Base-by-base conservation (phyloP, 2,888 invertebrate species). In the Hydrotaea cyrtoneurina region DNA sequence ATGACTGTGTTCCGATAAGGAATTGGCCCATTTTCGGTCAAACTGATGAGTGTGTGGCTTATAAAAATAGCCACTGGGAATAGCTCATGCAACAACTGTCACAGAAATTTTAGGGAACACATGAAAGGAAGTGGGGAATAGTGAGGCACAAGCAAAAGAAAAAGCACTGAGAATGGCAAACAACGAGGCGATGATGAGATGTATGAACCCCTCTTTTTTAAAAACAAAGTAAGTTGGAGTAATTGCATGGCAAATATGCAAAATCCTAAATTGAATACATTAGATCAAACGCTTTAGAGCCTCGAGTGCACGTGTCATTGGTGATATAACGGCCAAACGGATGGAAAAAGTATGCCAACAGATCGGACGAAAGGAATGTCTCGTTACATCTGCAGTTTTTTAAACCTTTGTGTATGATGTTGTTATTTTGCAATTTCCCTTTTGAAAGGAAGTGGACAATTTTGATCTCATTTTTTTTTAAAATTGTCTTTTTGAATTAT, bases 61-160 rank as follows among this genome's bases (percentile, higher is more conserved):
- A 46, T 69, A 69, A 66, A 66, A 69, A 69, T 69, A 69, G 46
- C 69, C 23, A 46, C 23, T 15, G 13, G 23, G 46, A 43, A 69
- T 46, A 46, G 69, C 69, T 69, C 43, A 69, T 21, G 69, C 69
- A 21, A 10, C 21, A 46, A 69, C 23, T 46, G 69, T 46, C 46
- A 15, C 39, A 2, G 11, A 31, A 66, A 13, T 69, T 69, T 69
- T 46, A 46, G 69, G 69, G 69, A 69, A 62, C n/a, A 23, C 26
- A 15, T 26, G n/a, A 23, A 59, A 59, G 39, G 19, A 66, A 64
- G 11, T 55, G 55, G 13, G 59, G 23, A 59, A 59, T 59, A 55
- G n/a, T n/a, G n/a, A n/a, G 31, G 31, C 31, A 4, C 3, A 31
- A 2, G 31, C 31, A 4, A 39, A 36, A 39, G 57, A 39, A 39